phyloP scores from a whole-genome alignment of 92 coral and sea anemone species.

The Ricordea florida region DNA sequence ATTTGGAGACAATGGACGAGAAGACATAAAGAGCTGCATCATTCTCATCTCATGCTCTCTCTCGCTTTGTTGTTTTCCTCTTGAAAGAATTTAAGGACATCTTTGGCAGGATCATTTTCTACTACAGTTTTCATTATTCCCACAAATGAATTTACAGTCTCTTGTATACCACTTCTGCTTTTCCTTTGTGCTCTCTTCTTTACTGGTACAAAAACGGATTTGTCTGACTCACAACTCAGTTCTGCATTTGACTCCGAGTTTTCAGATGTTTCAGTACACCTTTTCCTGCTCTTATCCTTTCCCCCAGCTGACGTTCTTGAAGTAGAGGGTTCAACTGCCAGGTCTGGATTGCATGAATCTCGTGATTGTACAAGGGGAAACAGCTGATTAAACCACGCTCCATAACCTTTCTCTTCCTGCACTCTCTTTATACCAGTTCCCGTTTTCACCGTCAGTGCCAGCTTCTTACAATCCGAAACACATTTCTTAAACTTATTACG shows the following conservation, averaged over 20 bases:
- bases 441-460: conserved; percentile 28
- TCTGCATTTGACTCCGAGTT: conserved; percentile 27
- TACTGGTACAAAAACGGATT: too few species aligned
- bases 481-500: conserved; percentile 31
- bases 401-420: conserved; percentile 30
- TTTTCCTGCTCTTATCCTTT: conserved; percentile 35
- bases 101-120: conserved; percentile 48
- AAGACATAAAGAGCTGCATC: conserved; percentile 52
- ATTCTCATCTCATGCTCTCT: conserved; percentile 44
- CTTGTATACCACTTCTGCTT: too few species aligned
- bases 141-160: conserved; percentile 35
- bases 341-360: conserved; percentile 10
- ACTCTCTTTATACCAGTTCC: conserved; percentile 36
- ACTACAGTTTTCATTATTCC: conserved; percentile 39
- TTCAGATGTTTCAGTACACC: conserved; percentile 41
- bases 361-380: conserved; percentile 13
- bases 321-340: conserved; percentile 39
- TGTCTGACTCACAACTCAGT: too few species aligned
- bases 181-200: background rate
- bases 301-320: conserved; percentile 22
- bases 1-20: too few species aligned
- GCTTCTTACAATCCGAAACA: conserved; percentile 24
- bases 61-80: conserved; percentile 42
- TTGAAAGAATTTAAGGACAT: conserved; percentile 40
- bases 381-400: conserved; percentile 32